A percentile compares a stretch with the other conserved stretches of the same genome.
phyloP scores from a whole-genome alignment of 1,140 invertebrate genomes.

The Leptestheria dahalacensis region DNA sequence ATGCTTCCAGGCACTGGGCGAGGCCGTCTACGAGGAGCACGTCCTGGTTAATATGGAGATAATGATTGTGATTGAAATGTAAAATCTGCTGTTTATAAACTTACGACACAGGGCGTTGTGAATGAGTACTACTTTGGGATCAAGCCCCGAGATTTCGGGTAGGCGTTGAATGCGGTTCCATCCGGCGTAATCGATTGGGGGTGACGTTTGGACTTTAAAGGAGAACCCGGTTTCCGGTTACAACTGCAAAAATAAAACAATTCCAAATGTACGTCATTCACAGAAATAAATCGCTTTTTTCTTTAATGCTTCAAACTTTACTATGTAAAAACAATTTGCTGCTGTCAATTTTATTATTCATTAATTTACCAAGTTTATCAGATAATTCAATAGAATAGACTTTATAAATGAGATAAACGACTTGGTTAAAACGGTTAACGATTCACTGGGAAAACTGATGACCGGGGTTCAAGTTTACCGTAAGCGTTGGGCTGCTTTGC shows the following conservation, averaged over 20 bases:
- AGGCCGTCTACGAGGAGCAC: background rate
- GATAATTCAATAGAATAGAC: too few relatives aligned
- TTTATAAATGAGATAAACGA: too few relatives aligned
- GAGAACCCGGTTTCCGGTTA: background rate
- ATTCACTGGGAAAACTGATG: too few relatives aligned
- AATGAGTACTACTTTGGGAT: background rate
- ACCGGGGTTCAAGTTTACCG: background rate
- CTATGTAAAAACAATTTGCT: too few relatives aligned
- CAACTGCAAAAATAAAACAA: too few relatives aligned
- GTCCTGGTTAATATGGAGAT: background rate
- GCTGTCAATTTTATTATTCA: too few relatives aligned
- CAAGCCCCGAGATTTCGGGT: background rate
- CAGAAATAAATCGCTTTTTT: too few relatives aligned
- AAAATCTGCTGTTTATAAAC: background rate
- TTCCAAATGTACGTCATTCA: too few relatives aligned
- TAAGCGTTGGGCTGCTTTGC: background rate
- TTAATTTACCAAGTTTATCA: too few relatives aligned
- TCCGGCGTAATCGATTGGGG: background rate
- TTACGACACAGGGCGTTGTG: background rate
- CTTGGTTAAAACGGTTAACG: too few relatives aligned
- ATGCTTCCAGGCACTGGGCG: background rate
- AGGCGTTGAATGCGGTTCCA: background rate
- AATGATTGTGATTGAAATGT: background rate
- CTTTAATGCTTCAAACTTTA: too few relatives aligned
- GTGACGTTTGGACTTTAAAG: background rate